These are phyloP conservation scores for Stenodema calcarata DNA, from an alignment of 2,888 invertebrate species.

Conservation along the genomic window DNA sequence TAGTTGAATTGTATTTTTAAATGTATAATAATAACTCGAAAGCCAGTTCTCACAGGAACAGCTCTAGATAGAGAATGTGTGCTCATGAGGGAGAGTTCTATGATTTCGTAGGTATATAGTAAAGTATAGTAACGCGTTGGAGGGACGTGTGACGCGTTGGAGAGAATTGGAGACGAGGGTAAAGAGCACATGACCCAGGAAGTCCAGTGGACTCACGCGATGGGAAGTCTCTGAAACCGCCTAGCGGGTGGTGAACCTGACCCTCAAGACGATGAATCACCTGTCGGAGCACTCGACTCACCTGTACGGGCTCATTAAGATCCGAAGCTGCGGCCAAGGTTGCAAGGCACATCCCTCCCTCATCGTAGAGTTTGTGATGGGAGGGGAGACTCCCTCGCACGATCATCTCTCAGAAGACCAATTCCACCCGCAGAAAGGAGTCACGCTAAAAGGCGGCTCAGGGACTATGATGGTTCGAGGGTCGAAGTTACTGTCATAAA, in stretches of 20 bases:
- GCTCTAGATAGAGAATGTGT: too few relatives aligned
- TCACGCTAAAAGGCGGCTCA: not conserved
- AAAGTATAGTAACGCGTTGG: too few relatives aligned
- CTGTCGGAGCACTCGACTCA: constrained; percentile 45
- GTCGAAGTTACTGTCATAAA: not conserved
- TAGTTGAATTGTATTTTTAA: too few relatives aligned
- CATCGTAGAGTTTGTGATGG: not conserved
- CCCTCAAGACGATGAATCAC: constrained; percentile 45
- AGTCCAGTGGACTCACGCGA: constrained; percentile 24
- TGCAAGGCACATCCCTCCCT: not conserved
- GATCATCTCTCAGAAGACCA: not conserved
- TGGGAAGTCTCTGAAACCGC: constrained; percentile 3
- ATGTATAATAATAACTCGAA: too few relatives aligned
- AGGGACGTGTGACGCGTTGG: not conserved
- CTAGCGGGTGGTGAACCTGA: constrained; percentile 36
- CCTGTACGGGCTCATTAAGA: constrained; percentile 46
- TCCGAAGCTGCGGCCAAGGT: constrained; percentile 3
- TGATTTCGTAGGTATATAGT: too few relatives aligned
- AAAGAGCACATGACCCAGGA: constrained; percentile 33
- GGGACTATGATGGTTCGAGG: not conserved
- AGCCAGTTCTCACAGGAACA: too few relatives aligned
- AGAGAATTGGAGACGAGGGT: not conserved
- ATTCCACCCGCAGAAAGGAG: not conserved
- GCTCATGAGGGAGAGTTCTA: too few relatives aligned
- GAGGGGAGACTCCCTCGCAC: not conserved